phyloP scores from a whole-genome alignment of 2,888 invertebrate genomes.

The Junonia oenone region DNA sequence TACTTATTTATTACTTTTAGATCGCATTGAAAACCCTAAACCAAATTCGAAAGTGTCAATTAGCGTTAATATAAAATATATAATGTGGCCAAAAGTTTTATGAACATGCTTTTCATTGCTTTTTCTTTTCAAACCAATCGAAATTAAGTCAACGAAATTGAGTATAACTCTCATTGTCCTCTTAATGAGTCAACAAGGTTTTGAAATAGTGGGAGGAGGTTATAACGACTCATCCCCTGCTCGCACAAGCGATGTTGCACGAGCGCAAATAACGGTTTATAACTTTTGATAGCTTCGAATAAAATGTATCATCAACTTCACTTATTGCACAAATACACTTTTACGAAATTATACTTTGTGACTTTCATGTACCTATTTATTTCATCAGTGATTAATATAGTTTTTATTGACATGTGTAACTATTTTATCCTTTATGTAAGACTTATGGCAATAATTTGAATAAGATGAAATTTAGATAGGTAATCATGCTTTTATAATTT shows the following conservation, averaged over 20 bases:
- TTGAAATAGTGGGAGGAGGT: slow-evolving; percentile 39
- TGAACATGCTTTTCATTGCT: neutral
- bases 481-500: slow-evolving; percentile 50
- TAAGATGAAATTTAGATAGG: slow-evolving; percentile 9
- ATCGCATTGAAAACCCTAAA: slow-evolving; percentile 8
- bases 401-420: neutral
- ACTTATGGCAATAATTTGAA: slow-evolving; percentile 1
- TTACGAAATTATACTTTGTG: neutral
- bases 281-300: slow-evolving; percentile 48
- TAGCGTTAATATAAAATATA: neutral
- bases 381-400: neutral
- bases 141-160: slow-evolving; percentile 23
- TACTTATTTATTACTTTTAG: slow-evolving; percentile 49
- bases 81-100: neutral
- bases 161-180: slow-evolving; percentile 41
- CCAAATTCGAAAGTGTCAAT: slow-evolving; percentile 18
- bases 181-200: slow-evolving; percentile 42
- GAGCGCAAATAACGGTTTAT: slow-evolving; percentile 63
- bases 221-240: slow-evolving; percentile 43
- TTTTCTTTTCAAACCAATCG: neutral
- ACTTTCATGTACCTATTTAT: neutral
- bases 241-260: slow-evolving; percentile 29
- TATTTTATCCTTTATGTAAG: neutral
- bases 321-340: slow-evolving; percentile 23
- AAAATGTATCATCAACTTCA: slow-evolving; percentile 35